Evolutionary conservation across 2,113 vertebrate genomes (phyloP).

Genomic region (Nettapus auritus): DNA sequence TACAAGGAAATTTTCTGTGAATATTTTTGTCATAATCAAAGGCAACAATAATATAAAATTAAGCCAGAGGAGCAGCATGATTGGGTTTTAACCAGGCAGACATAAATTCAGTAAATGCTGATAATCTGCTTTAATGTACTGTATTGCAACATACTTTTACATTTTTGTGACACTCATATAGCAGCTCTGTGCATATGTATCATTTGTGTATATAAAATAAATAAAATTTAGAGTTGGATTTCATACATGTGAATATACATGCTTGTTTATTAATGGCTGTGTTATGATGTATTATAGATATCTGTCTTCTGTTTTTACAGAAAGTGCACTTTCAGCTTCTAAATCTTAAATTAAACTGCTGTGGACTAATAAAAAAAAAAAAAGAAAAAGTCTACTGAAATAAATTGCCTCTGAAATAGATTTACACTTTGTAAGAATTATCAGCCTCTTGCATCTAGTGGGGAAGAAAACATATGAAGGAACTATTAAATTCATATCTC

Average conservation of each 20-base stretch:
- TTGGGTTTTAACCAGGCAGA: not conserved
- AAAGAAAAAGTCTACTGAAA: constrained; percentile 25
- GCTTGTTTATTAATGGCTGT: not conserved
- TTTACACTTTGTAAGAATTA: constrained; percentile 46
- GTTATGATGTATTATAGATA: not conserved
- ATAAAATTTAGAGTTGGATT: not conserved
- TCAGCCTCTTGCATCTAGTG: constrained; percentile 31
- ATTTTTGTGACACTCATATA: not conserved
- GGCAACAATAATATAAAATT: not conserved
- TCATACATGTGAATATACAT: not conserved
- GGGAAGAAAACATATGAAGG: constrained; percentile 18
- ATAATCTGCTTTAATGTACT: not conserved
- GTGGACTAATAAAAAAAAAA: not conserved
- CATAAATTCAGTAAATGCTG: not conserved
- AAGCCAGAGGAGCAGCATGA: not conserved
- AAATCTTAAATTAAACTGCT: constrained; percentile 35
- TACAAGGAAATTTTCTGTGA: not conserved
- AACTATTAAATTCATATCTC: constrained; percentile 37
- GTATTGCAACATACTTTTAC: not conserved
- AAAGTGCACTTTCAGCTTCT: constrained; percentile 19
- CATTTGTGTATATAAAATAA: not conserved
- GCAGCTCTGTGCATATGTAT: not conserved
- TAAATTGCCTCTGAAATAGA: constrained; percentile 53
- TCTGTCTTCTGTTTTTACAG: not conserved
- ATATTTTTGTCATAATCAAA: not conserved